Evolutionary conservation across 2,888 invertebrate species (phyloP).

Genomic region (Miltochrista miniata): DNA sequence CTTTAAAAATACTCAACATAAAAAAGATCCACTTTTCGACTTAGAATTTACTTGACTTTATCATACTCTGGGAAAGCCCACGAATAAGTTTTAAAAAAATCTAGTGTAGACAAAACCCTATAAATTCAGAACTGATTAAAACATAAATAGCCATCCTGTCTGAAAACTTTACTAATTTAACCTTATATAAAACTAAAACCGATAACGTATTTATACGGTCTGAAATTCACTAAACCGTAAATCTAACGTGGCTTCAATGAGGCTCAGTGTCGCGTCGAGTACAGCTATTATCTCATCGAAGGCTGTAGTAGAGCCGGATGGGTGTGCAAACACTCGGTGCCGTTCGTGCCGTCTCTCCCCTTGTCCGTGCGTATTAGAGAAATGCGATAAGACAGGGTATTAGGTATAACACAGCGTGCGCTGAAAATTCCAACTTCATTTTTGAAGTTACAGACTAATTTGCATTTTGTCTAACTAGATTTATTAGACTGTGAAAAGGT

Average conservation of each 20-base stretch:
- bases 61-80: no score
- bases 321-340: conserved; percentile 67
- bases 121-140: no score
- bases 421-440: conserved; percentile 10
- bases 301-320: conserved; percentile 52
- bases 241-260: conserved; percentile 44
- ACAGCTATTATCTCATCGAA: conserved; percentile 70
- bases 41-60: no score
- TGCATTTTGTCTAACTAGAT: background rate
- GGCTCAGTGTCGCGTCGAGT: conserved; percentile 19
- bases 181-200: conserved; percentile 36
- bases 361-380: conserved; percentile 38
- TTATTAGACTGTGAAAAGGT: background rate
- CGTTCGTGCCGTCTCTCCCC: conserved; percentile 51
- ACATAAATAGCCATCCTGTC: no score
- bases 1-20: no score
- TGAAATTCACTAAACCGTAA: conserved; percentile 63
- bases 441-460: background rate
- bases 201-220: conserved; percentile 48
- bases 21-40: no score
- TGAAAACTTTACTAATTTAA: conserved; percentile 19
- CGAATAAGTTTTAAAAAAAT: no score
- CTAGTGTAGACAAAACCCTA: no score
- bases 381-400: conserved; percentile 30
- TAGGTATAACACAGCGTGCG: conserved; percentile 10